Percentiles rank a stretch among this genome's conserved stretches.
These are phyloP conservation scores for Isoperla grammatica DNA, from an alignment of 2,888 invertebrate species.

Conservation along the genomic window DNA sequence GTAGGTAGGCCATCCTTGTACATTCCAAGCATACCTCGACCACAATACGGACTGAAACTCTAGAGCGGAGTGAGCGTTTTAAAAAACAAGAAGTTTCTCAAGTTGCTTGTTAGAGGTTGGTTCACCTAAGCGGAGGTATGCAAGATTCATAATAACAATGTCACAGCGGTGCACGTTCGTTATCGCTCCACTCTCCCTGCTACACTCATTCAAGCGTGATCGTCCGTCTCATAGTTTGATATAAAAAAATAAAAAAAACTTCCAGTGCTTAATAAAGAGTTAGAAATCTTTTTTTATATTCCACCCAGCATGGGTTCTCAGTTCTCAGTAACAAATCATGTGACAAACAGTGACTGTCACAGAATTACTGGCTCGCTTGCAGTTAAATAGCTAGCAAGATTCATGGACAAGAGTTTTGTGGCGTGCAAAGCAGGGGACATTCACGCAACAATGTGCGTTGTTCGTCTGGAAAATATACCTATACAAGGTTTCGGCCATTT, in stretches of 20 bases:
- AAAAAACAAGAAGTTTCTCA: constrained; percentile 15
- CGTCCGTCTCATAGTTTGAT: not conserved
- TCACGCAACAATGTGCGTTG: not conserved
- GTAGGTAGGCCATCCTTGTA: not conserved
- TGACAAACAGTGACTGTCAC: constrained; percentile 18
- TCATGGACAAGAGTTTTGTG: not conserved
- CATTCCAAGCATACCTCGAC: constrained; percentile 18
- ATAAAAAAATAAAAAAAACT: constrained; percentile 2
- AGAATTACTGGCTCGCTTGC: constrained; percentile 1
- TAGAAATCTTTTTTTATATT: constrained; percentile 19
- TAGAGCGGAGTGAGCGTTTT: constrained; percentile 14
- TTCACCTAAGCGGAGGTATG: constrained; percentile 23
- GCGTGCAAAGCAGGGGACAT: not conserved
- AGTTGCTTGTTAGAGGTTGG: constrained; percentile 23
- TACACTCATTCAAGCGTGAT: too few species aligned
- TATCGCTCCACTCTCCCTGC: constrained; percentile 4
- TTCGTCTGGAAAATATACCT: not conserved
- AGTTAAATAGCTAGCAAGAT: constrained; percentile 16
- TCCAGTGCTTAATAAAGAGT: constrained; percentile 19
- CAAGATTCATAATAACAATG: constrained; percentile 25
- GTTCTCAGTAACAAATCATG: constrained; percentile 21
- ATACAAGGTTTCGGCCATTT: too few species aligned
- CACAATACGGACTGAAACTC: constrained; percentile 11
- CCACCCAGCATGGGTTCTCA: constrained; percentile 17
- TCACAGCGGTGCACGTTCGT: constrained; percentile 22